These are phyloP conservation scores for Heliconius aoede DNA, from an alignment of 2,888 invertebrate genomes.

Conservation along the genomic window DNA sequence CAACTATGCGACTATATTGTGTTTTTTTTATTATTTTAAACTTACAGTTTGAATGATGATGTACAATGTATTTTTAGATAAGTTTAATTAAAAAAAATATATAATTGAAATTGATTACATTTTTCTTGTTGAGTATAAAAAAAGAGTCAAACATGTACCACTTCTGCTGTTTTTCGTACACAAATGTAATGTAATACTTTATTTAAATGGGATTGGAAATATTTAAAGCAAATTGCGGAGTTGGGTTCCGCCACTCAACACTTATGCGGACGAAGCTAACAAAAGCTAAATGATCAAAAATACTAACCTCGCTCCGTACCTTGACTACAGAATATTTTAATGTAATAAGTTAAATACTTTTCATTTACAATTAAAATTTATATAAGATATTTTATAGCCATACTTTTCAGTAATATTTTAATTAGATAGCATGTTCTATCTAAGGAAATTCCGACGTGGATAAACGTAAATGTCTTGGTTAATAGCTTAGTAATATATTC, in stretches of 20 bases:
- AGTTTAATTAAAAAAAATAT: not conserved
- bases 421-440: not conserved
- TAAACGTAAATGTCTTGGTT: not conserved
- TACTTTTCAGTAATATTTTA: not conserved
- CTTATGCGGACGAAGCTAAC: too few relatives aligned
- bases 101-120: not conserved
- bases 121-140: not conserved
- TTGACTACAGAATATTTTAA: too few relatives aligned
- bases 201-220: too few relatives aligned
- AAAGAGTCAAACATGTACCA: not conserved
- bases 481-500: not conserved
- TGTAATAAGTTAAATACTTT: not conserved
- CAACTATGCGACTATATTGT: slow-evolving; percentile 65
- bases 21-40: slow-evolving; percentile 12
- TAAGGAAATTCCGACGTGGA: not conserved
- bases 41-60: slow-evolving; percentile 7
- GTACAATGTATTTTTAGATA: not conserved
- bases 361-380: not conserved
- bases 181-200: too few relatives aligned
- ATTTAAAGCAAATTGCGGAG: too few relatives aligned
- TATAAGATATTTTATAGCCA: too few relatives aligned
- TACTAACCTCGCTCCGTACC: too few relatives aligned
- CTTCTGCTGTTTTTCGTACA: too few relatives aligned
- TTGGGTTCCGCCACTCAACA: too few relatives aligned
- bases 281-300: too few relatives aligned